phyloP scores from a whole-genome alignment of 1,140 invertebrate genomes.

The Pemphigus obesinymphae region DNA sequence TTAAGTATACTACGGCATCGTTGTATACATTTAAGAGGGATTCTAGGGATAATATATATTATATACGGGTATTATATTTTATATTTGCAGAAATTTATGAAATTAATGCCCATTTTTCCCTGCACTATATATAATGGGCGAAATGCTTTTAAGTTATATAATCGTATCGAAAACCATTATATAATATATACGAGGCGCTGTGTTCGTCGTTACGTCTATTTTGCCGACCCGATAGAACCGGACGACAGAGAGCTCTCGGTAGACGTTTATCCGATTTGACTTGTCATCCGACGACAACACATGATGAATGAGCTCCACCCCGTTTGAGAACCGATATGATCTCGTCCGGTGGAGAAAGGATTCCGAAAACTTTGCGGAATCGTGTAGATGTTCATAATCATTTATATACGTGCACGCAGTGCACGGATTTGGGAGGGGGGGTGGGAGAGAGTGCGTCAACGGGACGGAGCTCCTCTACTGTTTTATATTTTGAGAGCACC shows the following conservation, averaged over 20 bases:
- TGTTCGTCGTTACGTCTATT: neutral
- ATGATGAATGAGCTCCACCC: neutral
- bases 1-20: too few relatives aligned
- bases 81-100: neutral
- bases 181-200: too few relatives aligned
- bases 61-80: too few relatives aligned
- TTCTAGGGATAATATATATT: too few relatives aligned
- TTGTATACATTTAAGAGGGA: too few relatives aligned
- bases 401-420: neutral
- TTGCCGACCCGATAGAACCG: neutral
- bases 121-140: neutral
- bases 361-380: too few relatives aligned
- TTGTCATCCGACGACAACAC: neutral
- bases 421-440: too few relatives aligned
- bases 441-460: too few relatives aligned
- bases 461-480: too few relatives aligned
- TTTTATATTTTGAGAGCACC: too few relatives aligned
- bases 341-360: too few relatives aligned
- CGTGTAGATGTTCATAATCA: too few relatives aligned
- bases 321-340: neutral
- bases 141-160: conserved; percentile 13
- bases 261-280: conserved; percentile 13
- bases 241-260: neutral
- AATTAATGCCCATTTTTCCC: neutral
- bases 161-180: neutral